Evolutionary conservation across 92 coral and sea anemone genomes (phyloP).

Genomic region (Micromussa lordhowensis): DNA sequence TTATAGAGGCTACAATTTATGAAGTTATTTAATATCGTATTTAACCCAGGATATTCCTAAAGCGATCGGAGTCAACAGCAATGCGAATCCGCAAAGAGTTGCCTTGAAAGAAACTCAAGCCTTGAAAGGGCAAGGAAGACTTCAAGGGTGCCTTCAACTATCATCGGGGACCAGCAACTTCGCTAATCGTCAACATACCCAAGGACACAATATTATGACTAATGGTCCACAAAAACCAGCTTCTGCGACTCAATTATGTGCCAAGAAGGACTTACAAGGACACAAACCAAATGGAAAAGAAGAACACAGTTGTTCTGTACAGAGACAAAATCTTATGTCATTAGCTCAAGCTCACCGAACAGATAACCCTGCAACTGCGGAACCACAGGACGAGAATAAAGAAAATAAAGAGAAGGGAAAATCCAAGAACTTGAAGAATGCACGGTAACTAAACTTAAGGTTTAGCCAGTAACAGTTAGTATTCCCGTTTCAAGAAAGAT

Average conservation of each 20-base stretch:
- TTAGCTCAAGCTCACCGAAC: conserved; percentile 11
- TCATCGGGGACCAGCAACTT: conserved; percentile 18
- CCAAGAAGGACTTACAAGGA: not conserved
- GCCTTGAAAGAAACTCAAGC: conserved; percentile 34
- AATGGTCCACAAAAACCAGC: conserved; percentile 2
- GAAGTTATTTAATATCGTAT: not conserved
- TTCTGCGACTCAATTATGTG: not conserved
- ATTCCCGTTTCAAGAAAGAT: no score
- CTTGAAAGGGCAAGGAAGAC: conserved; percentile 22
- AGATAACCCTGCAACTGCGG: conserved; percentile 20
- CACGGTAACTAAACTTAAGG: no score
- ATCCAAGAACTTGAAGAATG: conserved; percentile 17
- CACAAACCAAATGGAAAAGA: conserved; percentile 15
- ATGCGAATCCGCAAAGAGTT: conserved; percentile 45
- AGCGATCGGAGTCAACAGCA: not conserved
- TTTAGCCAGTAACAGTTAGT: no score
- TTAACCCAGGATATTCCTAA: conserved; percentile 26
- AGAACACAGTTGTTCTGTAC: not conserved
- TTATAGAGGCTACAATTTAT: not conserved
- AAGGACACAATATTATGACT: conserved; percentile 19
- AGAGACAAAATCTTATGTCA: not conserved
- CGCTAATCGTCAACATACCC: conserved; percentile 12
- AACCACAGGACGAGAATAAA: conserved; percentile 25
- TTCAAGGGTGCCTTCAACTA: conserved; percentile 22
- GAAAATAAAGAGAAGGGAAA: conserved; percentile 35